Base-by-base conservation (phyloP, 2,113 vertebrate species). In the Pimephales promelas region DNA sequence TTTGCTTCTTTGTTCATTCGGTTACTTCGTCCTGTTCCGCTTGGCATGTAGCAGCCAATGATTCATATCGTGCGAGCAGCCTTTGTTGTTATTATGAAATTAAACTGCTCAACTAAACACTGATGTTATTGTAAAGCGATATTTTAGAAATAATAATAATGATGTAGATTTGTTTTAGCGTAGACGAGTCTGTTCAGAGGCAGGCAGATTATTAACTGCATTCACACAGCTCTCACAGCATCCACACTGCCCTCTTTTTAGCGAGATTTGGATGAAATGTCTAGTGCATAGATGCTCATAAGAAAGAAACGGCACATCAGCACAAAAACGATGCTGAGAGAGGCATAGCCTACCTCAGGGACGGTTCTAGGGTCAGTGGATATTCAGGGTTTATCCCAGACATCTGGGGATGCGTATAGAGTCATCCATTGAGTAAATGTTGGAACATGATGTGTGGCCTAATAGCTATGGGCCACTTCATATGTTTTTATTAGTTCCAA, bases 1-100 rank as follows among this genome's bases (percentile, higher is more conserved):
- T 45, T 45, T 45, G 57, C 77, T 64, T 79, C 57, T 78, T 78
- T 78, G 75, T 78, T 78, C 75, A n/a, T 40, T 59, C 54, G 36
- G 70, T 72, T 28, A 52, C 71, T 57, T 61, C 36, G 77, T 45
- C 77, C 40, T 64, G 77, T 79, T 64, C 77, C 57, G 77, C 57
- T 45, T 79, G 57, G 24, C 77, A 61, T 74, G 72, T 28, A 43
- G 57, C 57, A 28, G 36, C 8, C 31, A 78, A 10, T 57, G 76
- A 10, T 45, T 45, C 40, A 47, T 64, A 47, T 47, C n/a, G 14
- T 26, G 40, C 40, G 2, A 47, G n/a, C 70, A 26, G 36, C 70
- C 70, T 72, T 72, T 72, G 70, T 47, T 71, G 22, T 7, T n/a
- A 14, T 71, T 22, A 54, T 54, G 52, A 54, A 54, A 54, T 3